Evolutionary conservation across 2,113 vertebrate species (phyloP).

Genomic region (Indicator maculatus): DNA sequence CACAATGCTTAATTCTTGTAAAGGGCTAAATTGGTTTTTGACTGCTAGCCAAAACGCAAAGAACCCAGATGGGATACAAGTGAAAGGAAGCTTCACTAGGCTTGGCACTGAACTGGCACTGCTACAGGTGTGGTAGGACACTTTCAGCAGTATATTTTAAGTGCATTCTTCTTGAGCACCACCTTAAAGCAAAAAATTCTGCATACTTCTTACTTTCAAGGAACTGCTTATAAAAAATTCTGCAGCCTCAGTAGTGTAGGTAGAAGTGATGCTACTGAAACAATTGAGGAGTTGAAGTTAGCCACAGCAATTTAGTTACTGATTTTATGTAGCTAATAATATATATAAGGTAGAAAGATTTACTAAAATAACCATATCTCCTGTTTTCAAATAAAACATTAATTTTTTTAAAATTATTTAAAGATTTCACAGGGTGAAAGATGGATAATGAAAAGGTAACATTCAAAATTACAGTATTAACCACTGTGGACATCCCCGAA

Average conservation of each 20-base stretch:
- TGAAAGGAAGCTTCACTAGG: not conserved
- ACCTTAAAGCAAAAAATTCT: not conserved
- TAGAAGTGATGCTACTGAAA: not conserved
- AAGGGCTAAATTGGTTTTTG: constrained; percentile 48
- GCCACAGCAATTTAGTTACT: not conserved
- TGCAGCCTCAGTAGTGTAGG: not conserved
- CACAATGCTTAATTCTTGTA: constrained; percentile 34
- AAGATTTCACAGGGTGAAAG: not conserved
- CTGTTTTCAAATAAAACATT: not conserved
- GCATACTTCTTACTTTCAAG: not conserved
- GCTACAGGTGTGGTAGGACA: not conserved
- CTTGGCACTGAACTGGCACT: not conserved
- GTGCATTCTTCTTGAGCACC: not conserved
- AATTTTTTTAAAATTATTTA: not conserved
- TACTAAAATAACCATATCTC: not conserved
- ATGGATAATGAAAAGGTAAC: not conserved
- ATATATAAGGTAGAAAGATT: not conserved
- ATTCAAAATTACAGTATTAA: not conserved
- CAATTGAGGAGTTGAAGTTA: not conserved
- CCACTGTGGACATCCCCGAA: not conserved
- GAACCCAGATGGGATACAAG: constrained; percentile 39
- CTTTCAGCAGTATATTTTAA: not conserved
- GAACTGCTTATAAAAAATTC: not conserved
- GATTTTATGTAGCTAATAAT: not conserved
- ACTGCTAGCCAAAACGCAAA: constrained; percentile 38